phyloP scores from a whole-genome alignment of 2,888 invertebrate genomes.

The Mythimna vitellina region DNA sequence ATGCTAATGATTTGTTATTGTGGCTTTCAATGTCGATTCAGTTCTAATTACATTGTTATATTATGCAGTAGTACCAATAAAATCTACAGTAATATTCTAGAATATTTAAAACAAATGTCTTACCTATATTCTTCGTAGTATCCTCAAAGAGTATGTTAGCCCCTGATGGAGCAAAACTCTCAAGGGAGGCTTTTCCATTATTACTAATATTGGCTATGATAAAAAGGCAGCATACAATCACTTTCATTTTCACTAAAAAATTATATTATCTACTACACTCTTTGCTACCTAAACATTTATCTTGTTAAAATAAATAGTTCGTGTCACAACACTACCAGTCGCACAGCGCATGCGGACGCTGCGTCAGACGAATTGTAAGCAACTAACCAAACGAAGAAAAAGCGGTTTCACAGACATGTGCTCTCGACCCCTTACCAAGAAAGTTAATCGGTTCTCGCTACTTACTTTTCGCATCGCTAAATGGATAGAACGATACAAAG shows the following conservation, averaged over 20 bases:
- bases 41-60: conserved; percentile 1
- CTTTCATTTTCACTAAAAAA: conserved; percentile 75
- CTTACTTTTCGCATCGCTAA: conserved; percentile 31
- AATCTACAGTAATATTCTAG: background rate
- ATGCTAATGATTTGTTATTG: background rate
- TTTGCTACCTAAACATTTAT: conserved; percentile 24
- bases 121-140: conserved; percentile 81
- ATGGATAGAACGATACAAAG: conserved; percentile 10
- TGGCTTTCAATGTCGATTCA: conserved; percentile 4
- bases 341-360: conserved; percentile 38
- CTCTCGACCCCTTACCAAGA: conserved; percentile 54
- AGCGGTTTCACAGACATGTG: conserved; percentile 57
- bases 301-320: conserved; percentile 30
- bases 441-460: conserved; percentile 26
- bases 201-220: conserved; percentile 82
- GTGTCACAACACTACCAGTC: conserved; percentile 41
- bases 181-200: conserved; percentile 85
- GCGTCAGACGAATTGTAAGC: conserved; percentile 42
- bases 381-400: conserved; percentile 57
- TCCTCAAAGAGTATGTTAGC: conserved; percentile 80
- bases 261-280: background rate
- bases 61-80: background rate
- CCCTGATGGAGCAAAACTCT: conserved; percentile 79
- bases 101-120: conserved; percentile 33
- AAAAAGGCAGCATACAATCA: conserved; percentile 79